Conservation (phyloP, 1,140 invertebrate species). For the Thaumatotibia leucotreta region DNA sequence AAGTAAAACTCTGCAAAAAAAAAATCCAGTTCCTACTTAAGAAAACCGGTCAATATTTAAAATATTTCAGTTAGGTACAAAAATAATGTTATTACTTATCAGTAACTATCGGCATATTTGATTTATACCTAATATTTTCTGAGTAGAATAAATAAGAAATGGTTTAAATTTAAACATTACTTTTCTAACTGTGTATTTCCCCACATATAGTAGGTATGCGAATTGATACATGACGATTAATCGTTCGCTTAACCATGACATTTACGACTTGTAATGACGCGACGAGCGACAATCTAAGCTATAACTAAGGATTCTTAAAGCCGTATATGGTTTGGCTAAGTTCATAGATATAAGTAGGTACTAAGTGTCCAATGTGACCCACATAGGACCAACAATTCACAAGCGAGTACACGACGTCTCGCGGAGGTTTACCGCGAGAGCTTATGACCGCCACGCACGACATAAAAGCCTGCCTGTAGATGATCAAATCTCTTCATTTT, state of each 20-base stretch:
- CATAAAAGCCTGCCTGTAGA: background rate
- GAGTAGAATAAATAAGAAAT: too few relatives aligned
- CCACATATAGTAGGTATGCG: background rate
- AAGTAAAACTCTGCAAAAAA: too few relatives aligned
- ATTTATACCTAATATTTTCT: too few relatives aligned
- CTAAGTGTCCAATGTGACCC: conserved; percentile 11
- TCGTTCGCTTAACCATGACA: background rate
- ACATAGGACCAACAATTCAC: conserved; percentile 12
- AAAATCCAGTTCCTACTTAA: too few relatives aligned
- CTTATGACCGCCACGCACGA: background rate
- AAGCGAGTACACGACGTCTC: background rate
- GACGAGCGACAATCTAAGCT: background rate
- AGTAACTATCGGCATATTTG: too few relatives aligned
- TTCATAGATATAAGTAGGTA: background rate
- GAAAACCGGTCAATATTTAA: too few relatives aligned
- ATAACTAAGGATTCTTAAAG: background rate
- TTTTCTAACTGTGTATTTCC: too few relatives aligned
- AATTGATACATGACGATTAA: background rate
- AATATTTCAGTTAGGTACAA: too few relatives aligned
- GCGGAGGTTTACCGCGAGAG: background rate
- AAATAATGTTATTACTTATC: too few relatives aligned
- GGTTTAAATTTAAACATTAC: too few relatives aligned
- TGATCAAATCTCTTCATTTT: background rate
- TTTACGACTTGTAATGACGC: background rate
- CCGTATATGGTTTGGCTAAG: background rate